Evolutionary conservation across 2,888 invertebrate species (phyloP), one percentile per base, ranked within the genome.

Genomic region (Nemapogon koenigi): DNA sequence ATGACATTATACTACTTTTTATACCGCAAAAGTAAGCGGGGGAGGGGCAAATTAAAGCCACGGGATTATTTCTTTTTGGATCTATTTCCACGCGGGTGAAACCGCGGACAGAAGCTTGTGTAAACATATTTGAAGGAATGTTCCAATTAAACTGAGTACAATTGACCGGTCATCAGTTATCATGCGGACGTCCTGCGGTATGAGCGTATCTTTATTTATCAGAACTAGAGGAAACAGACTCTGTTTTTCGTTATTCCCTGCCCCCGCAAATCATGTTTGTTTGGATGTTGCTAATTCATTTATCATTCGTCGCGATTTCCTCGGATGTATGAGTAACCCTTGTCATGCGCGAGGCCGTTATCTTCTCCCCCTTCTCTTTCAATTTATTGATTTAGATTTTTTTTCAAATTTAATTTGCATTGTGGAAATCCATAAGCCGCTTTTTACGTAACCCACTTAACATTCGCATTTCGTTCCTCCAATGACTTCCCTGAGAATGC

Each of bases 141-240:
- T n/a, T n/a, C n/a, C n/a, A n/a, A n/a, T n/a, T n/a, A n/a, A n/a
- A n/a, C n/a, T 19, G 19, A 19, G 16, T 33, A 17, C n/a, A n/a
- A n/a, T 33, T 33, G 33, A 33, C 33, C 33, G 33, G 33, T 33
- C 33, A 57, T 41, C 37, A 35, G 45, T 54, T 75, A 76, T 76
- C 76, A 46, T 51, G 50, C 69, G 76, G 76, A 78, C 61, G 53
- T 78, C 76, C 76, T 72, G 75, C 48, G 43, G n/a, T n/a, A n/a
- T 41, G 35, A 41, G 42, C 49, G 57, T 64, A 68, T 52, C 46
- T 33, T 43, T 38, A 45, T 46, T 66, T 75, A 75, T 75, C 75
- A 48, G 29, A n/a, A 10, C 18, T 44, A 59, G 57, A 70, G 76
- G 76, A 76, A 75, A 61, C 76, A 71, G 72, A 50, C 66, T 48